Evolutionary conservation across 2,888 invertebrate species (phyloP).

Genomic region (Eupithecia centaureata): DNA sequence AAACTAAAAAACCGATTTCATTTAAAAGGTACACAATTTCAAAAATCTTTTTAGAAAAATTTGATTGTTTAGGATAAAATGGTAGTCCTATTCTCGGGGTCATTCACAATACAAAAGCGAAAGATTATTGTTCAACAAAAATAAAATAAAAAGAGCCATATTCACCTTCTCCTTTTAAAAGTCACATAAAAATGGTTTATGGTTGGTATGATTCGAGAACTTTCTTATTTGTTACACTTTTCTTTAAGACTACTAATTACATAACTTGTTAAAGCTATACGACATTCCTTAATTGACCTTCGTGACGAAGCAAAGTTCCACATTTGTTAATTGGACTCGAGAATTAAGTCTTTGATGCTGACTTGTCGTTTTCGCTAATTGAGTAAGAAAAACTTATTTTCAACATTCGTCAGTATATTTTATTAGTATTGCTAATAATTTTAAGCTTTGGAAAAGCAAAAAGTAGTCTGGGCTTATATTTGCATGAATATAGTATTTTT

Average conservation of each 20-base stretch:
- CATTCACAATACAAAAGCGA: too few species aligned
- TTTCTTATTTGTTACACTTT: not conserved
- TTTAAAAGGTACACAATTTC: too few species aligned
- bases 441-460: not conserved
- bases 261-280: conserved; percentile 28
- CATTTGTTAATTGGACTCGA: conserved; percentile 67
- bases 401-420: conserved; percentile 31
- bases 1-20: too few species aligned
- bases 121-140: too few species aligned
- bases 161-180: not conserved
- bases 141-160: not conserved
- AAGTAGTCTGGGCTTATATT: not conserved
- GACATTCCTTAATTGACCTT: conserved; percentile 66
- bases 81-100: too few species aligned
- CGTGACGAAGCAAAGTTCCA: conserved; percentile 60
- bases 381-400: conserved; percentile 43
- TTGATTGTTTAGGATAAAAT: too few species aligned
- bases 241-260: not conserved
- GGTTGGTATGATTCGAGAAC: not conserved
- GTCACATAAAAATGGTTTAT: not conserved
- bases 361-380: conserved; percentile 44
- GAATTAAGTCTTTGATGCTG: conserved; percentile 55
- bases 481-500: not conserved
- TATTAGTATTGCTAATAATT: not conserved
- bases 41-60: too few species aligned